Percentiles rank a stretch among this genome's conserved stretches.
phyloP scores from a whole-genome alignment of 1,140 invertebrate genomes.

The Zaprionus ghesquierei region DNA sequence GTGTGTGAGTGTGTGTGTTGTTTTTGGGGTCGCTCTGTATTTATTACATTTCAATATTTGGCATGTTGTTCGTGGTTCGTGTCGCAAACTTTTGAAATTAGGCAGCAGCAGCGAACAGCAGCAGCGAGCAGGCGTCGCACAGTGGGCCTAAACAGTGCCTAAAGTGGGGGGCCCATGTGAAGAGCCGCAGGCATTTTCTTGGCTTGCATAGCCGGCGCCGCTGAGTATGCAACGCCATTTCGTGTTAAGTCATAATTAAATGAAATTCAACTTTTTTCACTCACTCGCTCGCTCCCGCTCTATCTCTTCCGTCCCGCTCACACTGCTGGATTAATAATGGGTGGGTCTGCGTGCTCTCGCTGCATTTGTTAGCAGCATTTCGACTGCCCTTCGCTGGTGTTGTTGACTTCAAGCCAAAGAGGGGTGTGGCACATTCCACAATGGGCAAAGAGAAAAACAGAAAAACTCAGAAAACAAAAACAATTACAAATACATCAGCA shows the following conservation, averaged over 20 bases:
- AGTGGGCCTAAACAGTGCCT: neutral
- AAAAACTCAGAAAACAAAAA: neutral
- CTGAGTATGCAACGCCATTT: constrained; percentile 63
- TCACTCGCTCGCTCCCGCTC: neutral
- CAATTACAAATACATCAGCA: neutral
- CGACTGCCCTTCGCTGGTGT: constrained; percentile 33
- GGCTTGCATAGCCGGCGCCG: constrained; percentile 59
- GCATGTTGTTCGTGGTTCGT: constrained; percentile 53
- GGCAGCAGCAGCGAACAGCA: neutral
- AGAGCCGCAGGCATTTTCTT: constrained; percentile 33
- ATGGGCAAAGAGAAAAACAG: too few relatives aligned
- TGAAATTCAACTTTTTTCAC: constrained; percentile 57
- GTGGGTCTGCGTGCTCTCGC: constrained; percentile 30
- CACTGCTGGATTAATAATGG: neutral
- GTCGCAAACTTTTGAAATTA: constrained; percentile 54
- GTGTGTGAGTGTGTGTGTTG: neutral
- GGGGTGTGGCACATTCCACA: constrained; percentile 19
- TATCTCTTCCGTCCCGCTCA: neutral
- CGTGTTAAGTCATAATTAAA: constrained; percentile 78
- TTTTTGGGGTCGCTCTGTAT: constrained; percentile 37
- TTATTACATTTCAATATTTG: constrained; percentile 74
- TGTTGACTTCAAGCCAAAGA: constrained; percentile 30
- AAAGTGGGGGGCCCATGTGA: neutral
- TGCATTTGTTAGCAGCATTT: constrained; percentile 39
- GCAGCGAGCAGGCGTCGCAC: neutral